Evolutionary conservation across 2,888 invertebrate species (phyloP), one percentile per base, ranked within the genome.

Genomic region (Agriopis aurantiaria): DNA sequence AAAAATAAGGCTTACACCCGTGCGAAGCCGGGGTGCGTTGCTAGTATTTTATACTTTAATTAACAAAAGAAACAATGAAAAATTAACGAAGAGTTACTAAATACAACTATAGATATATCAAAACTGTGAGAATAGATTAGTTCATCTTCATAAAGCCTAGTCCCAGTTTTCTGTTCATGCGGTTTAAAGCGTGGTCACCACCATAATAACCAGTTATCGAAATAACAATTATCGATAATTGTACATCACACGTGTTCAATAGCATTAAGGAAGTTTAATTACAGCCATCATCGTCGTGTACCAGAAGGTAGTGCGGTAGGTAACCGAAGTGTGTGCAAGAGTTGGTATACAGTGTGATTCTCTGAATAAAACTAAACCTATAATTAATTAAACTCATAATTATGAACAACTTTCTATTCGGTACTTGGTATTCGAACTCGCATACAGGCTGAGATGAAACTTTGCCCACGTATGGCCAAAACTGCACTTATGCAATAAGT

Each of bases 201-300:
- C 12, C 53, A 33, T 12, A 23, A 53, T 40, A 53, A 53, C 11
- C 71, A 58, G 71, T 49, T 69, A 73, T 65, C 67, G 62, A 69
- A 77, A 80, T 76, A 75, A 77, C 74, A 73, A 81, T 77, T 78
- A 73, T 73, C 71, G 74, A 78, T 81, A 81, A 81, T 82, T 79
- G 78, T 71, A 76, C 76, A 73, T 77, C 76, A 75, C 80, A 79
- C 78, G 73, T 75, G 74, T 75, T 78, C 77, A 76, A 78, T 76
- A 78, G 75, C 71, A 77, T 77, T 72, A 74, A 76, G 82, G 80
- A 80, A 82, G 80, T 77, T 77, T 75, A 76, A 81, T 78, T 73
- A 77, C 73, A 68, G 61, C n/a, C 33, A 59, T 53, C 17, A 23
- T 23, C 17, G 0, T 23, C 1, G 65, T 75, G 74, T 75, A 77